Evolutionary conservation across 2,888 invertebrate genomes (phyloP).

Genomic region (Boloria euphrosyne): DNA sequence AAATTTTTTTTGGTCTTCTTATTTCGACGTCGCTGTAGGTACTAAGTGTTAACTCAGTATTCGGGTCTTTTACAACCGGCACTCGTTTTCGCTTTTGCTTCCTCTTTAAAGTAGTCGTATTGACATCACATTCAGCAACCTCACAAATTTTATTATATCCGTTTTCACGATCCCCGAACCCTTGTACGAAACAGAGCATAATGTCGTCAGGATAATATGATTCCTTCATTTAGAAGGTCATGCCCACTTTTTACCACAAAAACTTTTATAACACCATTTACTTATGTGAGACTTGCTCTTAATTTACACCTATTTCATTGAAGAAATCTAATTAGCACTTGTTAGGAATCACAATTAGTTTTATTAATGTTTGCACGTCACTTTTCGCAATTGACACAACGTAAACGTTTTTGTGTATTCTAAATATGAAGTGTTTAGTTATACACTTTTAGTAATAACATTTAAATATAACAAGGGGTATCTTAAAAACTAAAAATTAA

Average conservation of each 20-base stretch:
- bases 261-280: slow-evolving; percentile 26
- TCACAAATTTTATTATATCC: slow-evolving; percentile 62
- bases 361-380: slow-evolving; percentile 21
- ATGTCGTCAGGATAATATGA: slow-evolving; percentile 75
- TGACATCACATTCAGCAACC: slow-evolving; percentile 57
- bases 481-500: not conserved
- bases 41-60: slow-evolving; percentile 40
- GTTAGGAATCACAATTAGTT: slow-evolving; percentile 20
- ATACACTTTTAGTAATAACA: too few relatives aligned
- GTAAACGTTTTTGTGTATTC: not conserved
- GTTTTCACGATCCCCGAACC: slow-evolving; percentile 77
- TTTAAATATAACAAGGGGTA: not conserved
- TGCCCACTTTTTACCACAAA: slow-evolving; percentile 39
- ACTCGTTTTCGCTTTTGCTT: slow-evolving; percentile 49
- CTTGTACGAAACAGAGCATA: slow-evolving; percentile 88
- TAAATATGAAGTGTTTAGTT: not conserved
- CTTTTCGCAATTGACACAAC: slow-evolving; percentile 13
- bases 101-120: slow-evolving; percentile 54
- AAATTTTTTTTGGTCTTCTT: slow-evolving; percentile 53
- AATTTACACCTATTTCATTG: slow-evolving; percentile 8
- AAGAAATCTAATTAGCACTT: slow-evolving; percentile 21
- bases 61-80: slow-evolving; percentile 39
- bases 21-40: slow-evolving; percentile 51
- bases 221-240: slow-evolving; percentile 79
- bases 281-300: slow-evolving; percentile 14